Base-by-base conservation (phyloP, 2,797 vertebrate genomes). In the Remorina albescens region DNA sequence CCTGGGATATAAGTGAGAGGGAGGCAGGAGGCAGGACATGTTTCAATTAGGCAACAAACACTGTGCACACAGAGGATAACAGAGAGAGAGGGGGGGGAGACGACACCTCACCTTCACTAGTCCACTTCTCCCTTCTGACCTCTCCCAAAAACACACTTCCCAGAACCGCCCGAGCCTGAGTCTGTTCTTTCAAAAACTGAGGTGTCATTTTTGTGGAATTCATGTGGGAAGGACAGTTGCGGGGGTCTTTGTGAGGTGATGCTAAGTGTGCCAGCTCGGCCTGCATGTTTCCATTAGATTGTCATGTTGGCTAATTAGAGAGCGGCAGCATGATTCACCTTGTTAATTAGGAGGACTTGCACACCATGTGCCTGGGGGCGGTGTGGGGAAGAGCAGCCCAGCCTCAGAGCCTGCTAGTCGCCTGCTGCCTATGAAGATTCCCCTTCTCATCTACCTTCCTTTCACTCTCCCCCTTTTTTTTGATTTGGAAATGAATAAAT, bases 401-500 rank as follows among this genome's bases (percentile, higher is more conserved):
- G 93, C 96, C 95, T 95, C 95, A 93, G 95, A 94, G 96, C 96
- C 96, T 93, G 93, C 94, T 88, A 97, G 96, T 97, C 95, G 95
- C 94, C 93, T 89, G 84, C 94, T 93, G 95, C 94, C 96, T 98
- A 95, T 97, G 97, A 98, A 98, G 96, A 97, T 94, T 95, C 96
- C 86, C 95, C 96, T 95, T 97, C 96, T 98, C 96, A 97, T 98
- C 97, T 97, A 97, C 96, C 96, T 97, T 96, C 94, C 88, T 96
- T 87, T 95, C 95, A 84, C 86, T 89, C n/a, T n/a, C n/a, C n/a
- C n/a, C 68, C 72, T 61, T 75, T 62, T 88, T 95, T 97, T 98
- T 97, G 97, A 96, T 97, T 98, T 96, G 92, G 94, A 96, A 97
- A 99, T 99, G 97, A 99, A 99, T 98, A 99, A 99, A 99, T 98